phyloP scores from a whole-genome alignment of 2,797 vertebrate genomes.

The Xiphorhynchus erythropygius region DNA sequence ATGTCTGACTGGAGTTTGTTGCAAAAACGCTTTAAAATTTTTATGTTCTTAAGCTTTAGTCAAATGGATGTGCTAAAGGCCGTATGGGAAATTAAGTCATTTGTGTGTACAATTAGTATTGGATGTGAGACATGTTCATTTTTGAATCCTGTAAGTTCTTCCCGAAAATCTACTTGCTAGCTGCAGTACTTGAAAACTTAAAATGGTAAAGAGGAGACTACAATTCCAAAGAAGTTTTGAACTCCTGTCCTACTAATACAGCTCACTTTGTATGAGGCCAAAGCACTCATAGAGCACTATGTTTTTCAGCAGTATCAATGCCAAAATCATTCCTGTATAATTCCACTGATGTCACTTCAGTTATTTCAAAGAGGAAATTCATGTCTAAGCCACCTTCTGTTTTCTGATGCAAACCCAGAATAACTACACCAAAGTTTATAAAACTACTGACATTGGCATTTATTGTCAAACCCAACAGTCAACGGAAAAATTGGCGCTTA shows the following conservation, averaged over 20 bases:
- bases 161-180: conserved; percentile 40
- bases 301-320: conserved; percentile 61
- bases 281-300: conserved; percentile 63
- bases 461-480: conserved; percentile 3
- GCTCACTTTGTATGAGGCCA: conserved; percentile 68
- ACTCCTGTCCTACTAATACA: conserved; percentile 58
- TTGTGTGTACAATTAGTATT: background rate
- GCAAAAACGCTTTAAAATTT: conserved; percentile 32
- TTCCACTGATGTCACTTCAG: conserved; percentile 67
- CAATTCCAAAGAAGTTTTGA: conserved; percentile 66
- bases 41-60: conserved; percentile 34
- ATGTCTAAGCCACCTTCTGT: conserved; percentile 51
- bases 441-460: background rate
- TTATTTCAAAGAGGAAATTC: conserved; percentile 64
- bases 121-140: background rate
- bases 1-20: conserved; percentile 48
- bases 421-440: conserved; percentile 36
- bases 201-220: conserved; percentile 14
- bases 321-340: conserved; percentile 67
- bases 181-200: background rate
- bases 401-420: conserved; percentile 54
- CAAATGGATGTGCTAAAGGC: conserved; percentile 17
- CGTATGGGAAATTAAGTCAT: background rate
- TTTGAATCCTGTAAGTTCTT: conserved; percentile 33
- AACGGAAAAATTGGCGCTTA: conserved; percentile 13